phyloP scores from a whole-genome alignment of 2,113 vertebrate genomes.

The Camelus dromedarius region DNA sequence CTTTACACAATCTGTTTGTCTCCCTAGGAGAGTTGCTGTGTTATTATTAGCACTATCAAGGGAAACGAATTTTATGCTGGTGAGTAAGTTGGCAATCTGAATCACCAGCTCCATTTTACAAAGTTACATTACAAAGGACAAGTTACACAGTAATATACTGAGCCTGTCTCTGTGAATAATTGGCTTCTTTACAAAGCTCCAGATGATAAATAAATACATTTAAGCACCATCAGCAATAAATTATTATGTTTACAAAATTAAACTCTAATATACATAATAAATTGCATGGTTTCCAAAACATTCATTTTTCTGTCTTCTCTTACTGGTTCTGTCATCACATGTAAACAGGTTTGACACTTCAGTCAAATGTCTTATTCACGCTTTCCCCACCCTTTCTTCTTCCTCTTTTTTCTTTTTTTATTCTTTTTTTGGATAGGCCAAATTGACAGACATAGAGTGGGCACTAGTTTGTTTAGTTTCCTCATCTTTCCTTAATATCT shows the following conservation, averaged over 20 bases:
- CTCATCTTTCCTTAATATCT: not conserved
- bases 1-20: not conserved
- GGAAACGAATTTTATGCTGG: slow-evolving; percentile 1
- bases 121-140: slow-evolving; percentile 2
- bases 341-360: not conserved
- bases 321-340: not conserved
- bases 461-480: not conserved
- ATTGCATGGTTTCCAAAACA: not conserved
- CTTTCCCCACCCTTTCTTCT: not conserved
- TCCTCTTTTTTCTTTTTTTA: too few relatives aligned
- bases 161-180: slow-evolving; percentile 61
- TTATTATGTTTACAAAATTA: slow-evolving; percentile 60
- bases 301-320: not conserved
- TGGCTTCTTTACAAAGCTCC: slow-evolving; percentile 20
- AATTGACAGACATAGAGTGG: not conserved
- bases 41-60: slow-evolving; percentile 47
- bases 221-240: slow-evolving; percentile 39
- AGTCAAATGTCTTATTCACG: not conserved
- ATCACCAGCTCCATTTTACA: slow-evolving; percentile 52
- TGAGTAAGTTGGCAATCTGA: slow-evolving; percentile 26
- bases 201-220: slow-evolving; percentile 64
- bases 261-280: slow-evolving; percentile 15
- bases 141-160: not conserved
- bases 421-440: not conserved
- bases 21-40: not conserved